Evolutionary conservation across 2,113 vertebrate species (phyloP), one percentile per base, ranked within the genome.

Genomic region (Chlamydotis undulata): DNA sequence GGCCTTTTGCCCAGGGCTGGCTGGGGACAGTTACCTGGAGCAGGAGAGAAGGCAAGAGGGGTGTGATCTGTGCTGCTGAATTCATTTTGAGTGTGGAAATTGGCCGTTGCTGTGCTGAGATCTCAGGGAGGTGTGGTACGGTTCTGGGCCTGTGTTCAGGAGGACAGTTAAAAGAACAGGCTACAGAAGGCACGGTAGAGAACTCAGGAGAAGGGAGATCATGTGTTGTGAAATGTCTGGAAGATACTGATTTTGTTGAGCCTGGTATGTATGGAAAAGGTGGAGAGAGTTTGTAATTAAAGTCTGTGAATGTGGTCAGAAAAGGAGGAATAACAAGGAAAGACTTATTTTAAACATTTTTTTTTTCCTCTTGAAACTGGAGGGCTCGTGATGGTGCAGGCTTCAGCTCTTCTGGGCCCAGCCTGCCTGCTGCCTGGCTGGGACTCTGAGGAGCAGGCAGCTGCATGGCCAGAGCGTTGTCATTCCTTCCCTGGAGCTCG

Each of bases 381-480:
- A 64, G 26, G 18, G 19, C 10, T 55, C 2, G 0, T 82, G 70
- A 10, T 3, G 2, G 21, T 17, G 26, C 29, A 24, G 33, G 24
- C 39, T 75, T 1, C 33, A 52, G 35, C 39, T 83, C 65, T 26
- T 56, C 11, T 17, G 39, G 33, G 57, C 65, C 37, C 39, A 75
- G 81, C 33, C 33, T 83, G 19, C 43, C 56, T 2, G 2, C 24
- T 74, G 43, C 64, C 23, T 37, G 39, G 14, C 60, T 37, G 31
- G 28, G 19, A 37, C 50, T 33, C n/a, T 1, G 2, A 60, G 60
- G 33, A 64, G 24, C 65, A 14, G 39, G 47, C 80, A 67, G 41
- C 25, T 85, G 63, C 7, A 2, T 39, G 53, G 23, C 69, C 21
- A 14, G 29, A 19, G 21, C 0, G 0, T 10, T 57, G 41, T 37